Conservation (phyloP, 37 sponge, comb jelly and placozoan genomes). For the Halisarca cf. caerulea region DNA sequence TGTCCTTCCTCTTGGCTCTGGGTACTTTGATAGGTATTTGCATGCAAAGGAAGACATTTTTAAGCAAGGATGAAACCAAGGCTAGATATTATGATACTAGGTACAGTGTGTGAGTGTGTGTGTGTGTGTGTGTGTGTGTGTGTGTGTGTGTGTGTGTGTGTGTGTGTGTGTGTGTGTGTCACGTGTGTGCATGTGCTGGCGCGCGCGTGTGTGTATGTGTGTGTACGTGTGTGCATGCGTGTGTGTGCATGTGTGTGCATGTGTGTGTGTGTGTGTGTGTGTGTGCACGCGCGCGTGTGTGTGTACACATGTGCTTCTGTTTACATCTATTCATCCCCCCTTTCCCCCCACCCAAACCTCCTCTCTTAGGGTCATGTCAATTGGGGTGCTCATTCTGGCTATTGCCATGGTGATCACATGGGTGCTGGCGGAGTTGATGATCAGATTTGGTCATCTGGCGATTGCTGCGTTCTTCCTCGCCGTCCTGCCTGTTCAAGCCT, state of each 20-base stretch:
- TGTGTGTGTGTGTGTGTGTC: slow-evolving; percentile 17
- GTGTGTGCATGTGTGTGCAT: neutral
- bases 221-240: neutral
- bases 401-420: neutral
- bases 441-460: neutral
- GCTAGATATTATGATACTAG: neutral
- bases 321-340: neutral
- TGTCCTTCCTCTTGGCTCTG: neutral
- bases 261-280: slow-evolving; percentile 11
- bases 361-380: neutral
- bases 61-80: neutral
- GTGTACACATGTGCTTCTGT: neutral
- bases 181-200: neutral
- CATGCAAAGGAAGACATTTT: neutral
- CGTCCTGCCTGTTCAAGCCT: slow-evolving; percentile 6
- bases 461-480: slow-evolving; percentile 4
- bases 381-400: neutral
- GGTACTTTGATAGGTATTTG: neutral
- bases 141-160: neutral
- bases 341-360: neutral
- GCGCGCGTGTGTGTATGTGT: slow-evolving; percentile 9
- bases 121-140: neutral
- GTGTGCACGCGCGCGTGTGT: neutral
- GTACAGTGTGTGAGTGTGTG: neutral
- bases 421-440: slow-evolving; percentile 1